A percentile compares a stretch with the other conserved stretches of the same genome.
Evolutionary conservation across 1,140 invertebrate genomes (phyloP).

Genomic region (Phenacoccus solenopsis): DNA sequence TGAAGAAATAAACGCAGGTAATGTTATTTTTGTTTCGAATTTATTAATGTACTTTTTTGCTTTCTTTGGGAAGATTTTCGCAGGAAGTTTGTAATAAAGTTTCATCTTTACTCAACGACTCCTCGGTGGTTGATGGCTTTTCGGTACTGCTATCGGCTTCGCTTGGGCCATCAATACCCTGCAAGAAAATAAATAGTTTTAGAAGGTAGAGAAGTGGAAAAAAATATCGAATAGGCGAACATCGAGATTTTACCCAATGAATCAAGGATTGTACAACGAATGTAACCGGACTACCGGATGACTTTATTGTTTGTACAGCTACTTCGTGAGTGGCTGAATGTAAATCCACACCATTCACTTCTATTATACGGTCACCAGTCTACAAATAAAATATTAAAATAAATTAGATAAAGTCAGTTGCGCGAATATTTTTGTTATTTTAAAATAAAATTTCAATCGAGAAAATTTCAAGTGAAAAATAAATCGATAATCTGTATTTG

Average conservation of each 20-base stretch:
- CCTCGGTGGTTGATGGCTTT: not conserved
- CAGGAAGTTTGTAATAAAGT: not conserved
- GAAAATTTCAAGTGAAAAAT: no score
- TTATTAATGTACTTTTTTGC: not conserved
- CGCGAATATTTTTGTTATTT: no score
- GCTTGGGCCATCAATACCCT: not conserved
- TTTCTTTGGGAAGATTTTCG: not conserved
- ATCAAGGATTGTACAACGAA: slow-evolving; percentile 88
- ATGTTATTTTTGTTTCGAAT: no score
- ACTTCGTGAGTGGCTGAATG: slow-evolving; percentile 81
- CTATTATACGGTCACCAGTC: slow-evolving; percentile 77
- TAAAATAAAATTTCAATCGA: no score
- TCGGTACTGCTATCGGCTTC: not conserved
- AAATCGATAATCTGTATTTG: no score
- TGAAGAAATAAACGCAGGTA: no score
- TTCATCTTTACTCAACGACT: not conserved
- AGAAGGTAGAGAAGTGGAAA: not conserved
- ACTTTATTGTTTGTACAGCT: slow-evolving; percentile 91
- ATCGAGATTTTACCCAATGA: slow-evolving; percentile 47
- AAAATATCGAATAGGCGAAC: not conserved
- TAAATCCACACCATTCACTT: slow-evolving; percentile 88
- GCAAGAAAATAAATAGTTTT: not conserved
- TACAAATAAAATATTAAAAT: slow-evolving; percentile 29
- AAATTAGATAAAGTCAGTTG: no score
- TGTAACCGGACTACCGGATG: slow-evolving; percentile 73